A percentile compares a stretch with the other conserved stretches of the same genome.
phyloP scores from a whole-genome alignment of 2,113 vertebrate genomes.

The Saguinus midas region DNA sequence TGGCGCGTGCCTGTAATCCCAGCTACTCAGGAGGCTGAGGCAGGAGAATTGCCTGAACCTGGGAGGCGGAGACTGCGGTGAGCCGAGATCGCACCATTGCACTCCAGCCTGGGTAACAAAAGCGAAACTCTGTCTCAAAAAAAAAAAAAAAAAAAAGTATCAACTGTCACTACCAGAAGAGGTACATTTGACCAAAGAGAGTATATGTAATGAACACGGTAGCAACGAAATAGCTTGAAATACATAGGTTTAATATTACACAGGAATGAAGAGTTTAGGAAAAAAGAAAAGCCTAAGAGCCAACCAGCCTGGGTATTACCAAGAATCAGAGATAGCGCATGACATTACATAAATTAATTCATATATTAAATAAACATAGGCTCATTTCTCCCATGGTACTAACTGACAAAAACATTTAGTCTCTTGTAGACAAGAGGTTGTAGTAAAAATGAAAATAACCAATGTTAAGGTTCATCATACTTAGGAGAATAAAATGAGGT shows the following conservation, averaged over 20 bases:
- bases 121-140: no score
- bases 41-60: no score
- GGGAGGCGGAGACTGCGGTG: no score
- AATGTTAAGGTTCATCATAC: not conserved
- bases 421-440: not conserved
- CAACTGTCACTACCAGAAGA: constrained; percentile 6
- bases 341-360: not conserved
- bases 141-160: constrained; percentile 23
- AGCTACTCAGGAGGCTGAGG: no score
- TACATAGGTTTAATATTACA: not conserved
- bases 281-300: not conserved
- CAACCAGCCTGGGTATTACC: not conserved
- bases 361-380: not conserved
- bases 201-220: not conserved
- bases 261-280: not conserved
- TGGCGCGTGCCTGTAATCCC: no score
- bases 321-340: not conserved
- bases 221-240: constrained; percentile 43
- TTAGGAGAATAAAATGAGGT: not conserved
- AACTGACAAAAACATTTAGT: not conserved
- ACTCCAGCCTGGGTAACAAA: no score
- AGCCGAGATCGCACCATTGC: no score
- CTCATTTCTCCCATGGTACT: not conserved
- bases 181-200: not conserved
- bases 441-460: not conserved